A percentile compares a stretch with the other conserved stretches of the same genome.
phyloP scores from a whole-genome alignment of 2,797 vertebrate genomes.

The Syngnathus rostellatus region DNA sequence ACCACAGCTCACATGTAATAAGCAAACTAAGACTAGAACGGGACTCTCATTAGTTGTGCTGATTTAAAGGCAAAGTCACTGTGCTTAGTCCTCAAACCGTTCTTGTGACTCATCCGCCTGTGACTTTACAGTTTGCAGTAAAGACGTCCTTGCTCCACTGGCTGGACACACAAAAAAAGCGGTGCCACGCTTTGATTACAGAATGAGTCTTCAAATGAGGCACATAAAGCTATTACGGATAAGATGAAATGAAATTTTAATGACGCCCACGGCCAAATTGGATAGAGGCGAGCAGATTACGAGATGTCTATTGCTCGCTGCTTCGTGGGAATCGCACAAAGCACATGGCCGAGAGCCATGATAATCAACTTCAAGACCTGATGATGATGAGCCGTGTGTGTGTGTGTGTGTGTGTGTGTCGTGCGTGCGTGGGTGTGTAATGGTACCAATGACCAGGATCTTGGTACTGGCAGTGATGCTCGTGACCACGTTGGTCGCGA shows the following conservation, averaged over 20 bases:
- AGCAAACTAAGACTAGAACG: not conserved
- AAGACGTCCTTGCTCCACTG: slow-evolving; percentile 12
- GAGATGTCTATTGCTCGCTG: slow-evolving; percentile 19
- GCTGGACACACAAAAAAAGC: slow-evolving; percentile 18
- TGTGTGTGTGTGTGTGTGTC: not conserved
- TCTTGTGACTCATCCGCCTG: not conserved
- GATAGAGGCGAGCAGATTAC: slow-evolving; percentile 22
- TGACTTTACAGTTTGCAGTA: slow-evolving; percentile 13
- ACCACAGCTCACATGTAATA: not conserved
- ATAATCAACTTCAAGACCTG: slow-evolving; percentile 18
- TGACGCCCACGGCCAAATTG: slow-evolving; percentile 27
- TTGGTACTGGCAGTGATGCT: slow-evolving; percentile 99
- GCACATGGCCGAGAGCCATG: slow-evolving; percentile 13
- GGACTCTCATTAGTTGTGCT: not conserved
- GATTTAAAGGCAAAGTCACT: not conserved
- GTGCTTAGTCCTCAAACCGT: not conserved
- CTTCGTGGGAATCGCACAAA: slow-evolving; percentile 23
- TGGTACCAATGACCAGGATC: slow-evolving; percentile 92
- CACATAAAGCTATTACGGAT: slow-evolving; percentile 31
- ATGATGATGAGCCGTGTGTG: slow-evolving; percentile 1
- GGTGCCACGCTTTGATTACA: slow-evolving; percentile 20
- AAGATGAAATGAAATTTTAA: slow-evolving; percentile 38
- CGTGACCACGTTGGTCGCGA: slow-evolving; percentile 95
- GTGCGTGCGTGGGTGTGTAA: not conserved
- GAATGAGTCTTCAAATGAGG: slow-evolving; percentile 28